Evolutionary conservation across 2,888 invertebrate species (phyloP).

Genomic region (Linnaemya vulpina): DNA sequence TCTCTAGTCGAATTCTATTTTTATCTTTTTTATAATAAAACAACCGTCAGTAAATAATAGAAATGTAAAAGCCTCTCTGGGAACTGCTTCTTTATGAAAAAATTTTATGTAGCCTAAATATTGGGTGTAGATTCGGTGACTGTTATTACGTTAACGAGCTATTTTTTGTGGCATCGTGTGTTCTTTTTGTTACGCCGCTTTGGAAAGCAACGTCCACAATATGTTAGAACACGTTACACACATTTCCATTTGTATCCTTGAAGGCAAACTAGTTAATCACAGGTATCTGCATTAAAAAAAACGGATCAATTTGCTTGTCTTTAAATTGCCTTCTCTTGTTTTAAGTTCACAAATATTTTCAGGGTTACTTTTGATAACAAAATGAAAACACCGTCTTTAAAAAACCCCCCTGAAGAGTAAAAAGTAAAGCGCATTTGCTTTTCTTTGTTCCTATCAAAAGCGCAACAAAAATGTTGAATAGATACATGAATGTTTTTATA

Average conservation of each 20-base stretch:
- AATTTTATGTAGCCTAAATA: no score
- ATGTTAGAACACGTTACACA: not conserved
- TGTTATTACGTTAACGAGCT: no score
- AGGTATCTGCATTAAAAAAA: not conserved
- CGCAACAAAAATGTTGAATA: not conserved
- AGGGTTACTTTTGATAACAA: not conserved
- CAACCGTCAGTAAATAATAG: no score
- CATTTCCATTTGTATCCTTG: not conserved
- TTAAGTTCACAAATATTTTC: not conserved
- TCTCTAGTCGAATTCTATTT: no score
- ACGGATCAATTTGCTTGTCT: not conserved
- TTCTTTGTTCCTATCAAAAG: not conserved
- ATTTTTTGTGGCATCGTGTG: no score
- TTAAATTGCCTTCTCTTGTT: not conserved
- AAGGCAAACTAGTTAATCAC: not conserved
- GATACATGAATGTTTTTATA: not conserved
- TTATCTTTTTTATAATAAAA: no score
- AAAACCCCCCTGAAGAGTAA: not conserved
- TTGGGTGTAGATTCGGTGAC: no score
- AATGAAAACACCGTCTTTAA: not conserved
- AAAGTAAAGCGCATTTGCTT: constrained; percentile 7
- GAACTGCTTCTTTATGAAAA: no score
- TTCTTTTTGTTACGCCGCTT: no score
- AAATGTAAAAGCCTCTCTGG: no score
- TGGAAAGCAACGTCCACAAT: no score